Conservation (phyloP, 1,140 invertebrate species). For the Agrypnia vestita region DNA sequence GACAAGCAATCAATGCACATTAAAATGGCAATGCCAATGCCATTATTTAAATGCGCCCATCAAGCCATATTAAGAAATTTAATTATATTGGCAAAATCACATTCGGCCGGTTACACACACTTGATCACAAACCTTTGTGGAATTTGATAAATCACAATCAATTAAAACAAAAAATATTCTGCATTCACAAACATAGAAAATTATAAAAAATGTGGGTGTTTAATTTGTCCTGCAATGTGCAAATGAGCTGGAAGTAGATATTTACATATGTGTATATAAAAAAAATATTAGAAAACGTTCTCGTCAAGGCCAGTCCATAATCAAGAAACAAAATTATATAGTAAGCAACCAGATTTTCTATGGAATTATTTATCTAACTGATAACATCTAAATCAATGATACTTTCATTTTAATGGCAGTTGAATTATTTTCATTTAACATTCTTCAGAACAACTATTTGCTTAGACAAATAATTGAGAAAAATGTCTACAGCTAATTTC, state of each 20-base stretch:
- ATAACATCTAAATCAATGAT: too few relatives aligned
- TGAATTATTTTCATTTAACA: too few relatives aligned
- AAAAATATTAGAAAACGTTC: too few relatives aligned
- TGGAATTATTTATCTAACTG: too few relatives aligned
- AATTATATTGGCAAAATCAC: background rate
- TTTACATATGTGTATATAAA: background rate
- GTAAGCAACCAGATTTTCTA: too few relatives aligned
- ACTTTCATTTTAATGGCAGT: too few relatives aligned
- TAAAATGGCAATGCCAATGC: background rate
- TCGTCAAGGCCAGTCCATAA: too few relatives aligned
- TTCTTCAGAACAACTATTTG: too few relatives aligned
- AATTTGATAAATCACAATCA: slow-evolving; percentile 19
- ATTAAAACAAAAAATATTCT: slow-evolving; percentile 8
- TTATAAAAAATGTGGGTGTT: background rate
- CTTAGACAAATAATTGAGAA: too few relatives aligned
- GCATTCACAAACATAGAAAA: background rate
- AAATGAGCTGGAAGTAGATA: background rate
- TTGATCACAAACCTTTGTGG: slow-evolving; percentile 20
- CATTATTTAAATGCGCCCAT: background rate
- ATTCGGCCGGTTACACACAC: background rate
- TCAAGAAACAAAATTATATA: too few relatives aligned
- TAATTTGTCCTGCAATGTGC: background rate
- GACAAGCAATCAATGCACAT: background rate
- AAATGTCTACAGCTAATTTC: too few relatives aligned
- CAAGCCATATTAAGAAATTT: background rate